These are phyloP conservation scores for Florisuga fusca DNA, from an alignment of 2,797 vertebrate species.

Conservation along the genomic window DNA sequence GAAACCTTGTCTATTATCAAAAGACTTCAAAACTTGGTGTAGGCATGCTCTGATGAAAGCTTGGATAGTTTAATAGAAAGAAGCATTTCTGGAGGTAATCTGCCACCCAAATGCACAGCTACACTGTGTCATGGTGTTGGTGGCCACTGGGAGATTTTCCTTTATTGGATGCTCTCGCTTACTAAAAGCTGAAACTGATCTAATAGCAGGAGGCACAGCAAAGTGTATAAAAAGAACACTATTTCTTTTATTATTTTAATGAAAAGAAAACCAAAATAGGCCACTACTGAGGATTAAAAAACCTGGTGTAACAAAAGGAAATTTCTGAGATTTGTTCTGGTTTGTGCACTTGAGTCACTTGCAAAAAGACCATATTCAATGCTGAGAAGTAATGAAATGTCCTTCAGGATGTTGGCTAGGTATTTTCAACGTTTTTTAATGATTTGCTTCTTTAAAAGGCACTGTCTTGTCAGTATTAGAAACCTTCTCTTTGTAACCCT, in stretches of 20 bases:
- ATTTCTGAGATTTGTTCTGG: not conserved
- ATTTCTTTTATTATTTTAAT: not conserved
- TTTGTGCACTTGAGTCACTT: slow-evolving; percentile 8
- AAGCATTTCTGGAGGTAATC: slow-evolving; percentile 31
- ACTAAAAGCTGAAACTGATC: not conserved
- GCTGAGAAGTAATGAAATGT: not conserved
- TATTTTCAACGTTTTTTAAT: not conserved
- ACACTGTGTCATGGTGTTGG: rapidly evolving
- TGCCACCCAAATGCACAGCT: not conserved
- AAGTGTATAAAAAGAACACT: not conserved
- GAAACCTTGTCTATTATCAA: not conserved
- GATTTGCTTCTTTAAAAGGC: not conserved
- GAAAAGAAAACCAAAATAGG: slow-evolving; percentile 15
- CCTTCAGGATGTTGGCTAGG: not conserved
- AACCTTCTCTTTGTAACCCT: not conserved
- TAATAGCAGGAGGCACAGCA: slow-evolving; percentile 1
- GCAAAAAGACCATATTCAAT: not conserved
- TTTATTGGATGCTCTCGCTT: not conserved
- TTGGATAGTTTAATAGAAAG: not conserved
- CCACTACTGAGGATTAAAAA: slow-evolving; percentile 11
- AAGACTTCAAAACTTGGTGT: not conserved
- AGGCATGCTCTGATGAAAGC: not conserved
- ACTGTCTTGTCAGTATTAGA: not conserved
- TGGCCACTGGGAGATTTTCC: not conserved
- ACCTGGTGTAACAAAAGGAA: not conserved